Evolutionary conservation across 2,888 invertebrate species (phyloP).

Genomic region (Ectropis crepuscularia): DNA sequence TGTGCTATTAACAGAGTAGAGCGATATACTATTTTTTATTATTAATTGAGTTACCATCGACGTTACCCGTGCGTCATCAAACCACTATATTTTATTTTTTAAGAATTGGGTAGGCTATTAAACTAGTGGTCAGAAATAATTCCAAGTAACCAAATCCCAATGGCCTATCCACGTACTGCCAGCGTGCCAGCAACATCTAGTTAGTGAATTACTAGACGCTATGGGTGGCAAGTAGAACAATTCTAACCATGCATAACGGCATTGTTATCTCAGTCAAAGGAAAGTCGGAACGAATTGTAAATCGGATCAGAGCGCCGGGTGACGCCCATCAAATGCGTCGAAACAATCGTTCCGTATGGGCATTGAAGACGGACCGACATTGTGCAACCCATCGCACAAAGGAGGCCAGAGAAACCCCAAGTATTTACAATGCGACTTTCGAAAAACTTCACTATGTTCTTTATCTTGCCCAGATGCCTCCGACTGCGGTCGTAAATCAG

Average conservation of each 20-base stretch:
- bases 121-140: neutral
- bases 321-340: slow-evolving; percentile 73
- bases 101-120: no score
- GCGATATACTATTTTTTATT: no score
- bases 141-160: neutral
- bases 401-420: slow-evolving; percentile 74
- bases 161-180: neutral
- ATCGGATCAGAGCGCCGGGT: slow-evolving; percentile 72
- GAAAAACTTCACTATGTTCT: slow-evolving; percentile 65
- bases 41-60: no score
- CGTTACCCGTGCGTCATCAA: no score
- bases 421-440: slow-evolving; percentile 69
- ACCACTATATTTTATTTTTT: no score
- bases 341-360: slow-evolving; percentile 74
- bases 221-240: slow-evolving; percentile 60
- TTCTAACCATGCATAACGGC: slow-evolving; percentile 47
- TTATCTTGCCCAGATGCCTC: slow-evolving; percentile 47
- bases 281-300: slow-evolving; percentile 81
- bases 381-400: slow-evolving; percentile 78
- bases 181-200: neutral
- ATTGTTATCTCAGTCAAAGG: slow-evolving; percentile 67
- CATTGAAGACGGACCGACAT: slow-evolving; percentile 68
- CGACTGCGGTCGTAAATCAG: slow-evolving; percentile 72
- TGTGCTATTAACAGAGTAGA: no score
- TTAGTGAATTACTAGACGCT: slow-evolving; percentile 40